Percentiles rank a stretch among this genome's conserved stretches.
Evolutionary conservation across 2,888 invertebrate genomes (phyloP).

Genomic region (Zygogramma bicolorata): DNA sequence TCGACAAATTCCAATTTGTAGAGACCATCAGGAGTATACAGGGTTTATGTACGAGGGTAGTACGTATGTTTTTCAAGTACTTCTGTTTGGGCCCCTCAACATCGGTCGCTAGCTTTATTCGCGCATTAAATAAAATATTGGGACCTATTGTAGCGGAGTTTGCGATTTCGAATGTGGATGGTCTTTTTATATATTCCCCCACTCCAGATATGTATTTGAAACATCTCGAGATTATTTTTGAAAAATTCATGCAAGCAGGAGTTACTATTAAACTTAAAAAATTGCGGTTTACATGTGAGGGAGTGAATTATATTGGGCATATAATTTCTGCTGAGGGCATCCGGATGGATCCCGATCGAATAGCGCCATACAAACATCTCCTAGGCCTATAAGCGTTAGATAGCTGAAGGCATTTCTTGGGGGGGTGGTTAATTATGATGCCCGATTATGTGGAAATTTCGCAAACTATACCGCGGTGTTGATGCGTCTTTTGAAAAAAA

Average conservation of each 20-base stretch:
- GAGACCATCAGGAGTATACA: too few species aligned
- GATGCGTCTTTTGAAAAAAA: too few species aligned
- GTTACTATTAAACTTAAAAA: constrained; percentile 13
- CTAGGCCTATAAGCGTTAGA: neutral
- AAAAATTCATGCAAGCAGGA: constrained; percentile 9
- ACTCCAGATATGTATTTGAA: constrained; percentile 23
- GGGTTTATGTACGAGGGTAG: too few species aligned
- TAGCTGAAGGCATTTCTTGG: neutral
- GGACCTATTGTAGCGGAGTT: constrained; percentile 11
- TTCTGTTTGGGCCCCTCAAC: too few species aligned
- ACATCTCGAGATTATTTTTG: constrained; percentile 23
- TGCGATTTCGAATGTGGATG: too few species aligned
- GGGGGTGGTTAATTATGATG: constrained; percentile 2
- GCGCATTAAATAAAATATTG: constrained; percentile 21
- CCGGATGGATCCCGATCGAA: too few species aligned
- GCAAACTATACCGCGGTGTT: too few species aligned
- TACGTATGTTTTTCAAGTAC: too few species aligned
- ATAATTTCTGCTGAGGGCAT: too few species aligned
- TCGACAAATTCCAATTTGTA: too few species aligned
- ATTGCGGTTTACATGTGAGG: neutral
- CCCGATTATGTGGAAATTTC: constrained; percentile 4
- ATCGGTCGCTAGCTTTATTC: too few species aligned
- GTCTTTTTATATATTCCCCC: constrained; percentile 18
- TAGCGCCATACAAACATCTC: neutral
- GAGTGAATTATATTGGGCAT: too few species aligned